Percentiles rank a stretch among this genome's conserved stretches.
phyloP scores from a whole-genome alignment of 2,888 invertebrate species.

The Halictus ligatus region DNA sequence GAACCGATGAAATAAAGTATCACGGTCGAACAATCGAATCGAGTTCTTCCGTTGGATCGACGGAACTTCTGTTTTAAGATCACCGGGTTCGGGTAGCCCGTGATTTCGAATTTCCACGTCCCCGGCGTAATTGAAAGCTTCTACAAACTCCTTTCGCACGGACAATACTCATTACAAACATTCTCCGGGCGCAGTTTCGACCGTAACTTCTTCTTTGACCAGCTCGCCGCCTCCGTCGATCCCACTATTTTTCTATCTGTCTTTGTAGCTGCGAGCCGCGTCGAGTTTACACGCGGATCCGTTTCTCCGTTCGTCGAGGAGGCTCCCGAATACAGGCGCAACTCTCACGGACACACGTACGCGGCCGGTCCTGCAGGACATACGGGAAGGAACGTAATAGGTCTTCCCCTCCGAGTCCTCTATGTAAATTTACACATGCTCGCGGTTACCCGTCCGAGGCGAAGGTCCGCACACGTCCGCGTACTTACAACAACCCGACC shows the following conservation, averaged over 20 bases:
- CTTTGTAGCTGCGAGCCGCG: constrained; percentile 28
- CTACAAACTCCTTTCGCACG: background rate
- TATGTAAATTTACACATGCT: constrained; percentile 74
- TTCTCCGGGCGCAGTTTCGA: constrained; percentile 20
- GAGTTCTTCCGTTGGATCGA: background rate
- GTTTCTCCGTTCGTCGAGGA: constrained; percentile 37
- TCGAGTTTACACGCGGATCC: constrained; percentile 41
- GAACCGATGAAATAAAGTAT: background rate
- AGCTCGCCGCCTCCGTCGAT: constrained; percentile 14
- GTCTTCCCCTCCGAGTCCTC: constrained; percentile 64
- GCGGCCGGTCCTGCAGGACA: constrained; percentile 5
- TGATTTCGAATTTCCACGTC: background rate
- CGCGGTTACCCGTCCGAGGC: constrained; percentile 59
- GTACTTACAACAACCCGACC: constrained; percentile 37
- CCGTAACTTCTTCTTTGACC: constrained; percentile 28
- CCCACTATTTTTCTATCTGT: constrained; percentile 40
- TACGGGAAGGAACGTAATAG: constrained; percentile 69
- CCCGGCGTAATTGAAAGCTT: background rate
- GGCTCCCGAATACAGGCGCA: background rate
- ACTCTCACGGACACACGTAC: background rate
- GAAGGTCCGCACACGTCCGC: constrained; percentile 58
- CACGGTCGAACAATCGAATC: background rate
- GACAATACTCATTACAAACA: constrained; percentile 4
- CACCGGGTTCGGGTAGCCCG: background rate
- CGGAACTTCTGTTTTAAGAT: background rate